Percentiles rank a stretch among this genome's conserved stretches.
phyloP scores from a whole-genome alignment of 2,113 vertebrate species.

The Sigmodon hispidus region DNA sequence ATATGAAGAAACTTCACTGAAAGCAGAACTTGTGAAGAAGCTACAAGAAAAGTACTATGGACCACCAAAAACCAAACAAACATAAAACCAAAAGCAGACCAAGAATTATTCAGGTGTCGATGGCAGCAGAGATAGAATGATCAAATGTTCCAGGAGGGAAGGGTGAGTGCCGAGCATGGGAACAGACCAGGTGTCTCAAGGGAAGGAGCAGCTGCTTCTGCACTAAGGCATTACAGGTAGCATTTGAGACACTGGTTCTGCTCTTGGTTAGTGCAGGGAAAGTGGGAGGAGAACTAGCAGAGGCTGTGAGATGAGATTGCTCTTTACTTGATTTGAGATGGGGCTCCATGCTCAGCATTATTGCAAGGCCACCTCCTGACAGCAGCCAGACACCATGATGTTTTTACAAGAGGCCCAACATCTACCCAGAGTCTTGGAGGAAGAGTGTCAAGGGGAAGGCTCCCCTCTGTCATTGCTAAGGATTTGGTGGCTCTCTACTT shows the following conservation, averaged over 20 bases:
- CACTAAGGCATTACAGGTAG: not conserved
- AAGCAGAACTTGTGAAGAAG: not conserved
- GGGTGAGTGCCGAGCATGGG: not conserved
- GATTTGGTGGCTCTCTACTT: not conserved
- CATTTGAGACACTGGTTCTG: not conserved
- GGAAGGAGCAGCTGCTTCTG: constrained; percentile 37
- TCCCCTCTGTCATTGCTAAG: not conserved
- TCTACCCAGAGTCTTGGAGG: not conserved
- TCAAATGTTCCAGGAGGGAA: not conserved
- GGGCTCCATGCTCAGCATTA: not conserved
- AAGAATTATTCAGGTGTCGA: not conserved
- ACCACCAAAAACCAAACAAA: not conserved
- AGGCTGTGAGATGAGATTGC: not conserved
- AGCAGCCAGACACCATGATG: not conserved
- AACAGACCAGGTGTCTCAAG: constrained; percentile 28
- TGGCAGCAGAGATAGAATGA: not conserved
- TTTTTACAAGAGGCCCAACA: not conserved
- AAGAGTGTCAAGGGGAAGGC: not conserved
- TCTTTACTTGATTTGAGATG: not conserved
- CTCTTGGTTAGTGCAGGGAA: not conserved
- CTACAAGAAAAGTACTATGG: not conserved
- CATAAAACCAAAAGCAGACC: too few relatives aligned
- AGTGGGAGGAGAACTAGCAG: not conserved
- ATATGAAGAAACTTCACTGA: not conserved
- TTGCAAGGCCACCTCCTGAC: not conserved